Evolutionary conservation across 2,797 vertebrate genomes (phyloP), one percentile per base, ranked within the genome.

Genomic region (Fistularia tabacaria): DNA sequence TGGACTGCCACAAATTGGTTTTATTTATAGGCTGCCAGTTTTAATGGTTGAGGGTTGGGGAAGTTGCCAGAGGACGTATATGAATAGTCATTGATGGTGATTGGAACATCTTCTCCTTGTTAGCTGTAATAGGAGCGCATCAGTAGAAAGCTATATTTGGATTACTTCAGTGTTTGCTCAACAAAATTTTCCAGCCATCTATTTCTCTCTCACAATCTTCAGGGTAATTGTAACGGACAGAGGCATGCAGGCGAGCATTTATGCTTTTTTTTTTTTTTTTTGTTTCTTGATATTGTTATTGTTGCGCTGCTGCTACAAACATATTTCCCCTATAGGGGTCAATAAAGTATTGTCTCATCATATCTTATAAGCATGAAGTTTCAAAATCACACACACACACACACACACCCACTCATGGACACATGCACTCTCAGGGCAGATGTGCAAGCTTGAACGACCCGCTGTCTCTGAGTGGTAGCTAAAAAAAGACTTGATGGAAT

Each of bases 401-500:
- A 42, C 43, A 59, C 37, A 36, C 42, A 44, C 10, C 10, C 51
- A 10, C 57, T n/a, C n/a, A n/a, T n/a, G 9, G 36, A 54, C 57
- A 14, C 41, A 50, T 46, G 44, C 49, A n/a, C 57, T 47, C 64
- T 57, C 41, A 46, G 69, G 76, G 44, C 70, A 76, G 69, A 81
- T 77, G 69, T 53, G 53, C 62, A 61, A 51, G 69, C 77, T 80
- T 62, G 55, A 74, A 57, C 73, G 76, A 82, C 51, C 77, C 51
- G 4, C 46, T 52, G 55, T 66, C 57, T 69, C 54, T 64, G 57
- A 79, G 74, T 51, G 12, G 68, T 60, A 64, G 69, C 85, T 85
- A 85, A 63, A 82, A 85, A 83, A 78, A 84, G 39, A 52, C 38
- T 49, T 74, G 76, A 84, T 71, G 47, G 69, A 74, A 58, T 83